These are phyloP conservation scores for Perca fluviatilis DNA, from an alignment of 2,113 vertebrate species.

Conservation along the genomic window DNA sequence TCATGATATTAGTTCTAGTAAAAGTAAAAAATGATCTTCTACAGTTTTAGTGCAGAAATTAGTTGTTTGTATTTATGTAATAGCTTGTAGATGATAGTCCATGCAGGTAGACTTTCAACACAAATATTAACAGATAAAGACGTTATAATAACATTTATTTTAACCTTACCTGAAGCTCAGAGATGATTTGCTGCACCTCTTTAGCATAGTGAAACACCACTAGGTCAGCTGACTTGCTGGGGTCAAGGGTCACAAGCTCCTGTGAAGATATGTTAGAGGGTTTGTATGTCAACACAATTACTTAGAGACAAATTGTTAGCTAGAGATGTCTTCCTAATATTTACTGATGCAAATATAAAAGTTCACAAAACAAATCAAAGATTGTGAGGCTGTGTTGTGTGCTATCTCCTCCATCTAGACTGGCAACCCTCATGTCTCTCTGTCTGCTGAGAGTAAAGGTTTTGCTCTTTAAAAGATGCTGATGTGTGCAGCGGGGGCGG, in stretches of 20 bases:
- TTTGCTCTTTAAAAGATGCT: too few species aligned
- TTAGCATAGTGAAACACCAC: conserved; percentile 89
- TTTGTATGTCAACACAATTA: background rate
- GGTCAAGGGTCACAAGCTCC: conserved; percentile 91
- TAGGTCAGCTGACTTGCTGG: conserved; percentile 92
- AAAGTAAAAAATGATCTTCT: background rate
- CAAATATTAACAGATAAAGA: background rate
- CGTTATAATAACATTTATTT: background rate
- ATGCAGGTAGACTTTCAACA: background rate
- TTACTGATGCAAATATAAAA: background rate
- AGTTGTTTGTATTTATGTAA: background rate
- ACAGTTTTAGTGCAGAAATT: background rate
- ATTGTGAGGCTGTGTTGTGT: background rate
- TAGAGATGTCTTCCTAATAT: background rate
- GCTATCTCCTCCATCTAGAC: background rate
- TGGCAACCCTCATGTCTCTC: background rate
- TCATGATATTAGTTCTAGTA: background rate
- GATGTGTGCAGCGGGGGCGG: too few species aligned
- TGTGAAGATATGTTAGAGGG: conserved; percentile 57
- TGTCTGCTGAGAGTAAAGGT: background rate
- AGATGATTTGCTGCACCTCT: conserved; percentile 88
- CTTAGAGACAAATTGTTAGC: background rate
- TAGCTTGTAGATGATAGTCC: background rate
- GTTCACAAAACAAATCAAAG: background rate
- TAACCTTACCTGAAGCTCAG: conserved; percentile 87